Evolutionary conservation across 2,113 vertebrate species (phyloP), one percentile per base, ranked within the genome.

Genomic region (Hymenochirus boettgeri): DNA sequence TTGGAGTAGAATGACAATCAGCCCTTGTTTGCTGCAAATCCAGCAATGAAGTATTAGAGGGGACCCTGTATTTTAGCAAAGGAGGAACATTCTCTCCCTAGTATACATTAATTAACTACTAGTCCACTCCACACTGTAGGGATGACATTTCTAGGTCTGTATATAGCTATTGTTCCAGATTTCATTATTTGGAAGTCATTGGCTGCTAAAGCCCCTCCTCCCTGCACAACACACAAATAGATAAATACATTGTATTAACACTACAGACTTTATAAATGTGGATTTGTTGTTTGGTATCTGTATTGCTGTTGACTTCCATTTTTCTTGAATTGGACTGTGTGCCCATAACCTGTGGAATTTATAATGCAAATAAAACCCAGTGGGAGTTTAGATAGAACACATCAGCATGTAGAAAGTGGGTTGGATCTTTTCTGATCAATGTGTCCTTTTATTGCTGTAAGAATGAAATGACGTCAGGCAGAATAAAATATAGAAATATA

Each of bases 321-420:
- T 84, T 79, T 78, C 79, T 83, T 80, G 77, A 76, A 79, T 80
- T 82, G 79, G 77, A 31, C 10, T 73, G 78, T 80, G 74, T 80
- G 80, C 80, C n/a, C 80, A 77, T 84, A 85, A 90, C 86, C 85
- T 89, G 86, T 89, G 86, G 87, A 85, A 86, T 88, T 85, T 83
- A 82, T 80, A 86, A 86, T 84, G 86, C 86, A 90, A 84, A 86
- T 85, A 80, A 81, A 80, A 82, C 80, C 83, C 79, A 60, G 83
- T 85, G 83, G 85, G 83, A 86, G 84, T 77, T 71, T 75, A 81
- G 80, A 79, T 80, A 82, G 83, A 85, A 84, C 80, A 84, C 83
- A 85, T 83, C 82, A 78, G 84, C 80, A 79, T 85, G 83, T 82
- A 82, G 79, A 79, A 83, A 84, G 83, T 79, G 27, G 26, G 61